Base-by-base conservation (phyloP, 2,797 vertebrate species). In the Gambelia wislizenii region DNA sequence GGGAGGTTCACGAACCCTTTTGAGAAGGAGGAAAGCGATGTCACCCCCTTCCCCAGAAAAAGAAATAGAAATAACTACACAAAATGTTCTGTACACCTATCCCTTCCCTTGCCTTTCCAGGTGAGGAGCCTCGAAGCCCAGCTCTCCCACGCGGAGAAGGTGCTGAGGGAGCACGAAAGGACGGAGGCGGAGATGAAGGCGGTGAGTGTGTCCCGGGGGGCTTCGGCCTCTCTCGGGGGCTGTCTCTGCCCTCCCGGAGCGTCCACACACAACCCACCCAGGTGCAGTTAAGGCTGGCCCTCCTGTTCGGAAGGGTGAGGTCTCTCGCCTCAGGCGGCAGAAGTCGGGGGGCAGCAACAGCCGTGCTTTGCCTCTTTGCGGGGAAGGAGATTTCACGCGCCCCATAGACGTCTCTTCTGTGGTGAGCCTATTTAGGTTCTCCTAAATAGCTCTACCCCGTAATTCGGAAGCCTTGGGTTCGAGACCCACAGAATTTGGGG, bases 141-240 rank as follows among this genome's bases (percentile, higher is more conserved):
- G 79, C 95, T 97, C 59, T 54, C 78, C 33, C 89, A 88, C 0
- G 88, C 92, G 22, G 96, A 97, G 49, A 94, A 94, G 56, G 77
- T 90, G 42, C 87, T 97, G 81, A 94, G 74, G 89, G 96, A 92
- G 47, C 90, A 96, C 0, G 96, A 97, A 76, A 95, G 96, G 80
- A 91, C 82, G 25, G 89, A 96, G 85, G 95, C 95, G 69, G 94
- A 92, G 77, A 91, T 97, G 89, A 96, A 94, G 79, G 93, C 96
- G 96, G 97, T 98, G 94, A 94, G 89, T 22, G n/a, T 2, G 27
- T 20, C 22, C 14, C 42, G 1, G 8, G 3, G 47, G 8, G 30
- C 61, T 3, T 61, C 56, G 10, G 76, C 27, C 76, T 4, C 27
- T 2, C 13, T 6, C 33, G 10, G 0, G 59, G 59, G 36, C 2